These are phyloP conservation scores for Rhynchotus rufescens DNA, from an alignment of 2,797 vertebrate genomes.

Conservation along the genomic window DNA sequence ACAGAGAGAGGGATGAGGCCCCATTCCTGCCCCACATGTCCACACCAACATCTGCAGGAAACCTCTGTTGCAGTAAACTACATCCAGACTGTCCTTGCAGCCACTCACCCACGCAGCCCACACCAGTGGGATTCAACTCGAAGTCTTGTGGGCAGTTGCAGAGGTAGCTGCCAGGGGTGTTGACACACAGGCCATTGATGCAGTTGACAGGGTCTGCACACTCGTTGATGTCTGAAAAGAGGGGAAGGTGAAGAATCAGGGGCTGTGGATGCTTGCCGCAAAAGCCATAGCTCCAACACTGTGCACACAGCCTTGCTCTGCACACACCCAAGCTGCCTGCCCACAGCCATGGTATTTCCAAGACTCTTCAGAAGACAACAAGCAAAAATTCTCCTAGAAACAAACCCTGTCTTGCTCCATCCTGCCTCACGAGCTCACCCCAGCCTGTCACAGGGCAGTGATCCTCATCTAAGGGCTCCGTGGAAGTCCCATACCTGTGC, in stretches of 20 bases:
- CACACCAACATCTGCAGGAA: not conserved
- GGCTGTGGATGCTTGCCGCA: not conserved
- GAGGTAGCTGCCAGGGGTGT: conserved; percentile 91
- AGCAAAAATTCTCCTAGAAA: not conserved
- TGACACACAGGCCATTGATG: conserved; percentile 93
- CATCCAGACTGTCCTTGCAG: not conserved
- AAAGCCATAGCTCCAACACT: not conserved
- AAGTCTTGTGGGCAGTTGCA: conserved; percentile 95
- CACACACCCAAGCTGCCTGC: accelerated
- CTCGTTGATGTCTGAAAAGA: conserved; percentile 89
- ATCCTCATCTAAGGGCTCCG: not conserved
- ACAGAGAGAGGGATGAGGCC: not conserved
- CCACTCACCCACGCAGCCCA: conserved; percentile 91
- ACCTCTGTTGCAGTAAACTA: not conserved
- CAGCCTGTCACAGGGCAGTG: not conserved
- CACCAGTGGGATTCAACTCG: conserved; percentile 91
- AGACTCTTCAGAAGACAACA: accelerated
- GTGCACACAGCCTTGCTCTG: not conserved
- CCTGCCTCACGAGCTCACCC: not conserved
- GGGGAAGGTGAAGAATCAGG: not conserved
- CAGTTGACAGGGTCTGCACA: conserved; percentile 94
- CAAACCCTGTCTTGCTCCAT: not conserved
- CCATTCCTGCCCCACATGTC: not conserved
- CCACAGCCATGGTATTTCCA: accelerated
- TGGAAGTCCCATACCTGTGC: conserved; percentile 81